Evolutionary conservation across 2,113 vertebrate genomes (phyloP), one percentile per base, ranked within the genome.

Genomic region (Pangasianodon hypophthalmus): DNA sequence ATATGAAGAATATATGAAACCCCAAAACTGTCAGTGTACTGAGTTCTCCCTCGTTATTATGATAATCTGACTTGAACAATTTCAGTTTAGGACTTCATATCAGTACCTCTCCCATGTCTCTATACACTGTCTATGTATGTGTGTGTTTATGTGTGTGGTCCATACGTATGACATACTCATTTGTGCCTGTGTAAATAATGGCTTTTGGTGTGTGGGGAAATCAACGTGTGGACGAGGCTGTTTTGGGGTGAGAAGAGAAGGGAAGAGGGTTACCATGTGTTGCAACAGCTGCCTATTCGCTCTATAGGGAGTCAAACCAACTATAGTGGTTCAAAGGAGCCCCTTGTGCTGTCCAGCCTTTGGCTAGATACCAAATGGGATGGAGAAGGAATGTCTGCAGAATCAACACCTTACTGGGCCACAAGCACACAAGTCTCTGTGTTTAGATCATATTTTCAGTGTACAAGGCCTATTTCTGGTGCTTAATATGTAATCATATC

Each of bases 211-310:
- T 84, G 41, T n/a, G 50, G 10, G 82, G 62, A 73, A 87, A 9
- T 37, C 50, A 9, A 7, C 14, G 64, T 54, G 69, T 87, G 77
- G 37, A 83, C 37, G 69, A 52, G 54, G 26, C 69, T 88, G 88
- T 91, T 89, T 90, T 54, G 48, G 67, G 88, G 89, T 87, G 90
- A 80, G 82, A 90, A 75, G 77, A 88, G 21, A 86, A 84, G 89
- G 71, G 73, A 85, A 85, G n/a, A 86, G 46, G 87, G 88, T 64
- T 84, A 62, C 73, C 75, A 77, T 84, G 91, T 92, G 77, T 87
- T 91, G 52, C 41, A 91, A 86, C 93, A 94, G 94, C 93, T 94
- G 93, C 87, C 82, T 46, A 85, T 87, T 90, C 58, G 54, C 69
- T 84, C 83, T 48, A 90, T 82, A 9, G 84, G 88, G 85, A 91